Base-by-base conservation (phyloP, 2,797 vertebrate species). In the Oreortyx pictus region DNA sequence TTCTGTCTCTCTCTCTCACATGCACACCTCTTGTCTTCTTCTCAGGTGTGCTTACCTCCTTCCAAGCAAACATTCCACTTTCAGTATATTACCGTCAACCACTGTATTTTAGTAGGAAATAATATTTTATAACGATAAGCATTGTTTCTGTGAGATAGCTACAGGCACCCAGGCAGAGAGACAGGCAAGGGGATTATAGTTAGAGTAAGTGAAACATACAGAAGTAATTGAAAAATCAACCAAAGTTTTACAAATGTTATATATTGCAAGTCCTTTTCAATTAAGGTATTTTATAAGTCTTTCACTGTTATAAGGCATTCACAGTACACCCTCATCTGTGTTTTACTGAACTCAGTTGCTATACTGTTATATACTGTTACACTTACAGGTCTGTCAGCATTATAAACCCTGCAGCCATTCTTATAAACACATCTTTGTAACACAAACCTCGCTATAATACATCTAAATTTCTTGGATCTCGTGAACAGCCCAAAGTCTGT, bases 361-460 rank as follows among this genome's bases (percentile, higher is more conserved):
- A 57, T 95, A 78, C 78, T 95, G 71, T 88, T 93, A 83, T 52
- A 82, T 94, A 82, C 80, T 95, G 78, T 92, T 94, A 82, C 70
- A 95, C 82, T 95, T 95, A 97, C 52, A 27, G 93, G 84, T 92
- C 89, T 96, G 93, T 89, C 92, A 94, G 90, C 93, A 68, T 97
- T 88, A 94, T 86, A 94, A 96, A 85, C 89, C 83, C 89, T 95
- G 89, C 89, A 91, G 94, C 89, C 76, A 94, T 85, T 72, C 92
- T 96, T 96, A 96, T 95, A 96, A 96, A 97, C 93, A 94, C 74
- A 97, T 96, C 95, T 96, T 96, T 96, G 95, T 94, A 96, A 96
- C 95, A 89, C 87, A 97, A 94, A 92, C 94, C 86, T 96, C 68
- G 44, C 96, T 92, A 93, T 94, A 96, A 95, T 92, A 92, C 91